Base-by-base conservation (phyloP, 2,888 invertebrate species). In the Ophion ellenae region DNA sequence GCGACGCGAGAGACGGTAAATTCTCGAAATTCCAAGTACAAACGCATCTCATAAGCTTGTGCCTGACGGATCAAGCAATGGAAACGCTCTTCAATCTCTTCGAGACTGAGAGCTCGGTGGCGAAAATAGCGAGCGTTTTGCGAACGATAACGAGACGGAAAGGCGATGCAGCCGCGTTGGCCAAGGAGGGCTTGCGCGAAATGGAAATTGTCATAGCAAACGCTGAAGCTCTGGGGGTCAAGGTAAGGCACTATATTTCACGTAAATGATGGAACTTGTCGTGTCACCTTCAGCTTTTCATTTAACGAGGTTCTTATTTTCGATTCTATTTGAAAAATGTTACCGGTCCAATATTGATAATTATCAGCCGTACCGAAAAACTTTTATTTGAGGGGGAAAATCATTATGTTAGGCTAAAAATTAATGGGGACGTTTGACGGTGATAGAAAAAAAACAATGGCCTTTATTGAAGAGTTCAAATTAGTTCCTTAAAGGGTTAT, bases 181-280 rank as follows among this genome's bases (percentile, higher is more conserved):
- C 97, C 0, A 96, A 96, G 79, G 95, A 96, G 85, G 98, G 97
- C 0, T 92, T 98, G 0, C 94, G 96, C 61, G 97, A 98, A 87
- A 94, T 99, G 83, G 97, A 98, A 90, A 95, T 95, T 0, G 96
- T 98, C 2, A 96, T 96, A 32, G 95, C 95, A 40, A 95, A 97
- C 91, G 96, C 97, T 0, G 96, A 96, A 90, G 95, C 96, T 53
- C 94, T 98, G 73, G 98, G 98, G 0, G 96, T 97, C 9, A 96
- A 96, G 92, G 97, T 97, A 92, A 53, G 17, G 17, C 14, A 14
- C 14, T 2, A 53, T 53, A 53, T 53, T 53, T 53, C 14, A 17
- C 5, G 14, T 5, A 17, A 94, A 67, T 79, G 24, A 32, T 32
- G 32, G 32, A 32, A 32, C 32, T 32, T 32, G 32, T 24, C 24